Conservation (phyloP, 2,113 vertebrate genomes). For the Toxotes chatareus region DNA sequence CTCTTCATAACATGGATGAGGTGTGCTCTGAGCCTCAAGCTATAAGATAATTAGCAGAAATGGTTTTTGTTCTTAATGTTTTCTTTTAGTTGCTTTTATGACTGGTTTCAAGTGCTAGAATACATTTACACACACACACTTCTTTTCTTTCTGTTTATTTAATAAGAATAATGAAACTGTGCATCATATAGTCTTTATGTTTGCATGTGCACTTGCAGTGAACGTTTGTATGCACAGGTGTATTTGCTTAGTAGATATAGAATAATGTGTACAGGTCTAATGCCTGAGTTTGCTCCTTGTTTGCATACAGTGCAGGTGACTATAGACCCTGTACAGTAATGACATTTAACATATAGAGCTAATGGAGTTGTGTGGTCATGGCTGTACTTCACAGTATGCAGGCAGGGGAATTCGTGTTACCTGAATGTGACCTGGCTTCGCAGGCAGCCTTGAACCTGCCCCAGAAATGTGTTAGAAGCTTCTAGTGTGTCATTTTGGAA, state of each 20-base stretch:
- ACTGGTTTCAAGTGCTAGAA: not conserved
- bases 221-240: constrained; percentile 28
- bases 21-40: not conserved
- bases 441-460: constrained; percentile 16
- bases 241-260: constrained; percentile 8
- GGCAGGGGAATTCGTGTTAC: not conserved
- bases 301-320: not conserved
- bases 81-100: not conserved
- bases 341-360: not conserved
- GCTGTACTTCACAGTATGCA: not conserved
- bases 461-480: constrained; percentile 29
- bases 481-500: constrained; percentile 36
- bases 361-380: not conserved
- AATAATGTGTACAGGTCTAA: not conserved
- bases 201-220: not conserved
- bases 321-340: not conserved
- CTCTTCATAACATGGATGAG: not conserved
- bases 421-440: constrained; percentile 22
- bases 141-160: not conserved
- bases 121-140: not conserved
- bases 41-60: not conserved
- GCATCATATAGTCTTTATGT: constrained; percentile 14
- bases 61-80: not conserved
- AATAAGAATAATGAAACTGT: not conserved
- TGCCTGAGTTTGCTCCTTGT: not conserved